Conservation (phyloP, 2,888 invertebrate genomes). For the Rhabditophanes sp. region DNA sequence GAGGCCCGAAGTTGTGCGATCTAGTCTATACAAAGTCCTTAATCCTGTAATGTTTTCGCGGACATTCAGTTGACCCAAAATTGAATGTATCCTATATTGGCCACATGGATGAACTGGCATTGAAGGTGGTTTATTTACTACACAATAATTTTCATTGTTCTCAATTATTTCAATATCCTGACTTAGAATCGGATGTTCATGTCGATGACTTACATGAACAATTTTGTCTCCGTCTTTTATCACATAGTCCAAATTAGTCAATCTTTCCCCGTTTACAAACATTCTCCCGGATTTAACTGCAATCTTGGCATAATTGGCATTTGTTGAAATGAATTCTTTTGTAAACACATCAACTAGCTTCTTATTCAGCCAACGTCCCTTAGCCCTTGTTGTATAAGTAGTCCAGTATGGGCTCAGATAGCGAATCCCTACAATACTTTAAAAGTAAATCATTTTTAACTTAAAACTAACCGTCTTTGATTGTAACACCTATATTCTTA, state of each 20-base stretch:
- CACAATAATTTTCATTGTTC: constrained; percentile 95
- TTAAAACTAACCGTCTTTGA: no score
- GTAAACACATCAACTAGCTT: constrained; percentile 32
- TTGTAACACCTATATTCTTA: no score
- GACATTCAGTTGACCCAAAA: constrained; percentile 11
- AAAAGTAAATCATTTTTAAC: no score
- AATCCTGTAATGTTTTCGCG: constrained; percentile 11
- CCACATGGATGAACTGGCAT: constrained; percentile 69
- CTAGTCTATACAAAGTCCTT: constrained; percentile 70
- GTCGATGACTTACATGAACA: constrained; percentile 26
- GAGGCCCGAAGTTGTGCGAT: constrained; percentile 83
- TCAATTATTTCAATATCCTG: constrained; percentile 71
- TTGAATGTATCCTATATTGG: no score
- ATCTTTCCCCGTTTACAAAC: constrained; percentile 79
- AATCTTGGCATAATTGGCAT: constrained; percentile 51
- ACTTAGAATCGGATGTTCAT: constrained; percentile 32
- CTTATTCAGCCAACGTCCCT: constrained; percentile 5
- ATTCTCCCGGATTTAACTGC: constrained; percentile 77
- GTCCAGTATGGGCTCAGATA: constrained; percentile 39
- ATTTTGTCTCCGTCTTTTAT: constrained; percentile 56
- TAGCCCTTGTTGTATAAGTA: constrained; percentile 21
- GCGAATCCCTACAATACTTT: constrained; percentile 26
- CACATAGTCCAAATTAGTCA: constrained; percentile 62
- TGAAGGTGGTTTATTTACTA: constrained; percentile 51
- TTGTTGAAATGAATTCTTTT: constrained; percentile 28